Evolutionary conservation across 2,113 vertebrate species (phyloP).

Genomic region (Jacana jacana): DNA sequence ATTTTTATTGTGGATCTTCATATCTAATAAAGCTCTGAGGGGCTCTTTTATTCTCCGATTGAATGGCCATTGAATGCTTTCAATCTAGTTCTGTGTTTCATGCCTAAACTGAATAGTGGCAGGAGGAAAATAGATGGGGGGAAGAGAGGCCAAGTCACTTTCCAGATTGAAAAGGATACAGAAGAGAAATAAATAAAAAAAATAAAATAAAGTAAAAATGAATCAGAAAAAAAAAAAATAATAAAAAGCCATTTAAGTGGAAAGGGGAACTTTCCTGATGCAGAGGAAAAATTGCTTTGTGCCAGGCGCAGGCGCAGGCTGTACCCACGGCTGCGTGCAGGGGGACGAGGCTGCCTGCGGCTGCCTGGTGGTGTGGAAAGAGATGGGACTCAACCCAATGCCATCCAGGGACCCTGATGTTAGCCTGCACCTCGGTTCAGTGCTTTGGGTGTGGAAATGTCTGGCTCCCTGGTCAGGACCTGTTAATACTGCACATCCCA

Average conservation of each 20-base stretch:
- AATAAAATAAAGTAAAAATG: constrained; percentile 83
- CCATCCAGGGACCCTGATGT: neutral
- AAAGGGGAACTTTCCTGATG: constrained; percentile 73
- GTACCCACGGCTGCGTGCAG: neutral
- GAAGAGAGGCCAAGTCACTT: constrained; percentile 85
- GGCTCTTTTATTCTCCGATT: constrained; percentile 98
- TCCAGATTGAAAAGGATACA: constrained; percentile 90
- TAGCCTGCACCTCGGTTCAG: neutral
- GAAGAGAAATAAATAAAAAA: constrained; percentile 91
- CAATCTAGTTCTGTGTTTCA: constrained; percentile 99
- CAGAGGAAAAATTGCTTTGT: constrained; percentile 67
- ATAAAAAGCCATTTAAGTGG: constrained; percentile 76
- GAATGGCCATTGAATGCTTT: constrained; percentile 99
- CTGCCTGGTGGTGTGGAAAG: neutral
- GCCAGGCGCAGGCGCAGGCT: neutral
- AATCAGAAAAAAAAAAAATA: constrained; percentile 63
- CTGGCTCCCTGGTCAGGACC: neutral
- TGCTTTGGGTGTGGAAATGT: neutral
- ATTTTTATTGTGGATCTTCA: constrained; percentile 99
- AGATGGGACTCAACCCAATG: neutral
- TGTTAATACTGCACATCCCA: neutral
- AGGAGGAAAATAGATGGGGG: constrained; percentile 88
- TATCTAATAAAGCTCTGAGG: constrained; percentile 99
- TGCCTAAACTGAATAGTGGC: constrained; percentile 95
- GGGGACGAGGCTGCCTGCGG: neutral